Evolutionary conservation across 2,113 vertebrate genomes (phyloP).

Genomic region (Pitta sordida): DNA sequence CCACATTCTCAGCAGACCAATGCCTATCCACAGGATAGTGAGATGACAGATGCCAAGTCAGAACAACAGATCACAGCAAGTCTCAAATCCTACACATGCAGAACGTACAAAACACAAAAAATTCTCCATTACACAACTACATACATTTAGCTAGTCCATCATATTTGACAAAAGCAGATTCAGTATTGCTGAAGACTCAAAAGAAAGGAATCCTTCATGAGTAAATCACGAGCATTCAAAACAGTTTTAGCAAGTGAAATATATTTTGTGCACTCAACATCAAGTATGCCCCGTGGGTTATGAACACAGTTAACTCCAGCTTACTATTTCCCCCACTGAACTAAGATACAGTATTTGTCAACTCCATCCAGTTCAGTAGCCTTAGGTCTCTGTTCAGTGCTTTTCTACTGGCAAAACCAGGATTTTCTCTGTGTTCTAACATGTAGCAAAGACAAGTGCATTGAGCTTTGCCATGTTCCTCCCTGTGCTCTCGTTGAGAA

Average conservation of each 20-base stretch:
- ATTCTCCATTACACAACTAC: background rate
- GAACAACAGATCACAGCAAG: fast-evolving
- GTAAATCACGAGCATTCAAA: background rate
- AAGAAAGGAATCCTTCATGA: background rate
- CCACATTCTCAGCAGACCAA: fast-evolving
- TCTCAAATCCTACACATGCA: background rate
- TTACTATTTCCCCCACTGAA: background rate
- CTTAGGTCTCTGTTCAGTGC: background rate
- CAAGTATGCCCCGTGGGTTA: background rate
- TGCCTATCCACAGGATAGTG: fast-evolving
- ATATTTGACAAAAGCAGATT: background rate
- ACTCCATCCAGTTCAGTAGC: background rate
- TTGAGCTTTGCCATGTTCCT: background rate
- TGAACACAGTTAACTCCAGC: background rate
- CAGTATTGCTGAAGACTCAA: background rate
- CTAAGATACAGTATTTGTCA: background rate
- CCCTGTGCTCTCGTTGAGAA: background rate
- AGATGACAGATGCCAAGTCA: background rate
- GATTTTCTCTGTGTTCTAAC: background rate
- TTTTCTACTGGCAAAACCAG: background rate
- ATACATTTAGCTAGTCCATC: background rate
- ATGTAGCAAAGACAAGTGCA: background rate
- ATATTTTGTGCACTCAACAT: background rate
- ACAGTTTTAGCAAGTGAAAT: background rate
- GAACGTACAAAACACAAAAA: background rate